Conservation (phyloP, 1,140 invertebrate species). For the Oreohelix idahoensis region DNA sequence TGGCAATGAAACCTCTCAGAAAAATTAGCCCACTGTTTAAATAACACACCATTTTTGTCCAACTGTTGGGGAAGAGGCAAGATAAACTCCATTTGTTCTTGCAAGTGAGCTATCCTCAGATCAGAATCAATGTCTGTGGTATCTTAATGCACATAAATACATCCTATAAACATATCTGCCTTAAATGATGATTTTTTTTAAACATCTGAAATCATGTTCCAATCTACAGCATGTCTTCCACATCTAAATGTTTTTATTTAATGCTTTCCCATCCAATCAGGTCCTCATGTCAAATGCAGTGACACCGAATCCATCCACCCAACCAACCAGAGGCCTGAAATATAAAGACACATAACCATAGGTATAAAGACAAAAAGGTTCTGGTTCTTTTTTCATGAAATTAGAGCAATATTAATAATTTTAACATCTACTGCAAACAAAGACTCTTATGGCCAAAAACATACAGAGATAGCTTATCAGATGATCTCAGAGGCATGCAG, state of each 20-base stretch:
- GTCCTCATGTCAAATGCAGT: neutral
- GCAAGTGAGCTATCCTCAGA: too few relatives aligned
- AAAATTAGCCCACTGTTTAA: conserved; percentile 25
- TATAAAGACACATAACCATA: neutral
- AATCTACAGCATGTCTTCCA: neutral
- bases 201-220: too few relatives aligned
- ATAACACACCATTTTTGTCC: conserved; percentile 5
- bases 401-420: neutral
- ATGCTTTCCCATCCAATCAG: neutral
- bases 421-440: neutral
- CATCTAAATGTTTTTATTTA: neutral
- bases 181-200: too few relatives aligned
- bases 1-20: conserved; percentile 13
- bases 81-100: conserved; percentile 3
- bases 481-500: too few relatives aligned
- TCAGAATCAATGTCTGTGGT: too few relatives aligned
- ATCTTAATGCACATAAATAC: too few relatives aligned
- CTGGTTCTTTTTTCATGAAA: neutral
- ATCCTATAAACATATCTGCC: too few relatives aligned
- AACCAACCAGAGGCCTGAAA: neutral
- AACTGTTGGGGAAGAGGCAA: conserved; percentile 13
- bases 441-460: too few relatives aligned
- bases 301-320: neutral
- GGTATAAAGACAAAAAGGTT: neutral
- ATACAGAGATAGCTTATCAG: too few relatives aligned